phyloP scores from a whole-genome alignment of 2,113 vertebrate genomes.

The Neotoma lepida region DNA sequence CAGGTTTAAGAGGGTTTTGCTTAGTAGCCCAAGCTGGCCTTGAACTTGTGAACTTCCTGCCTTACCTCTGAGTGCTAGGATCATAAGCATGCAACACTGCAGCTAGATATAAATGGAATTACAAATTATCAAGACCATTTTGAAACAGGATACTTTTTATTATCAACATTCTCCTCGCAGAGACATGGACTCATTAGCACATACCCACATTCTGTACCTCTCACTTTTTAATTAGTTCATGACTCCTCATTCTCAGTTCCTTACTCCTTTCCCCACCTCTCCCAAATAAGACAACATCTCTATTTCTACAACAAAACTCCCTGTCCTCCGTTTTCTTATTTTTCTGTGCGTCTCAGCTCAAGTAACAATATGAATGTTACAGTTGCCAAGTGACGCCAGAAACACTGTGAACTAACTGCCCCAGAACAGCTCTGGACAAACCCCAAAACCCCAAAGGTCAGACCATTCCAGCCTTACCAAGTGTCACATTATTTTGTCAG shows the following conservation, averaged over 20 bases:
- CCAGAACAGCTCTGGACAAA: conserved; percentile 22
- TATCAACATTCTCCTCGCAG: neutral
- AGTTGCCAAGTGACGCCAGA: conserved; percentile 52
- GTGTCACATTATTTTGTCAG: neutral
- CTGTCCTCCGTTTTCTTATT: too few species aligned
- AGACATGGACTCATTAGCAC: neutral
- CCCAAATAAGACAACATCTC: neutral
- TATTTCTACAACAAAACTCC: neutral
- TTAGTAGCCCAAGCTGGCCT: neutral
- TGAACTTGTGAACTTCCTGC: neutral
- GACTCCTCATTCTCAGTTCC: neutral
- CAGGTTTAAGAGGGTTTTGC: neutral
- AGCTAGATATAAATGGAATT: neutral
- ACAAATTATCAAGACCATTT: neutral
- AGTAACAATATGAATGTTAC: conserved; percentile 52
- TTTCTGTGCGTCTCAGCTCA: conserved; percentile 44
- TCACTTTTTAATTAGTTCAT: neutral
- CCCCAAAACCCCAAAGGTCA: conserved; percentile 29
- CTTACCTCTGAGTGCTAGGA: neutral
- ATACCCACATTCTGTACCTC: neutral
- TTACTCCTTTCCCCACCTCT: neutral
- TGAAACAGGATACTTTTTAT: neutral
- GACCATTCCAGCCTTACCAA: neutral
- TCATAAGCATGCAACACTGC: neutral
- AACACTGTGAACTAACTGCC: conserved; percentile 59